Evolutionary conservation across 2,888 invertebrate genomes (phyloP).

Genomic region (Rhamphomyia laevipes): DNA sequence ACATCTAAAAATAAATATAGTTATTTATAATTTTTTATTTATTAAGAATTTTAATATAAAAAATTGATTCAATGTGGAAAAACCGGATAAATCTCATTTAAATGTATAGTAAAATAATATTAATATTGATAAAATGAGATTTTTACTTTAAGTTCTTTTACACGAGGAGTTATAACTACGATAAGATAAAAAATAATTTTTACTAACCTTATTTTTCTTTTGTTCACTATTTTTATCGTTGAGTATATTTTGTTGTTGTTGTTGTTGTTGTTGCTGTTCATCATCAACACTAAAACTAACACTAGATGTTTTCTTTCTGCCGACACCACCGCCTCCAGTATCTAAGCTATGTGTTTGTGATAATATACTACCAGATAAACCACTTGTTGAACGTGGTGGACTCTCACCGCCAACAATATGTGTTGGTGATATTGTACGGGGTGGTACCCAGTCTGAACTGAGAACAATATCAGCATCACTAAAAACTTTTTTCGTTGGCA

Average conservation of each 20-base stretch:
- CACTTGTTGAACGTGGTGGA: slow-evolving; percentile 22
- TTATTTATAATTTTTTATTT: too few species aligned
- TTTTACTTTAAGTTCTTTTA: too few species aligned
- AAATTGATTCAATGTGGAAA: neutral
- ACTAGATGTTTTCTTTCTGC: slow-evolving; percentile 57
- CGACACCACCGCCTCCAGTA: slow-evolving; percentile 38
- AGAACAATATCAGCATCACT: slow-evolving; percentile 81
- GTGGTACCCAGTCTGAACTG: slow-evolving; percentile 79
- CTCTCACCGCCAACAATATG: slow-evolving; percentile 52
- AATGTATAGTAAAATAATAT: neutral
- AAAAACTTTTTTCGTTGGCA: slow-evolving; percentile 48
- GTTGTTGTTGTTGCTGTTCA: slow-evolving; percentile 16
- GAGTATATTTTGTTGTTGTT: slow-evolving; percentile 14
- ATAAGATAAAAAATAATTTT: neutral
- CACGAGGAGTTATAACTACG: too few species aligned
- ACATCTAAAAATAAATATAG: slow-evolving; percentile 51
- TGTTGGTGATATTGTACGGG: slow-evolving; percentile 64
- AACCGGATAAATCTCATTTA: neutral
- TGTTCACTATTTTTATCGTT: slow-evolving; percentile 5
- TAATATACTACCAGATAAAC: slow-evolving; percentile 27
- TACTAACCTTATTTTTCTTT: slow-evolving; percentile 12
- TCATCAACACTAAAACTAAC: slow-evolving; percentile 61
- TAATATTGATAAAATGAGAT: too few species aligned
- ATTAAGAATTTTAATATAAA: neutral
- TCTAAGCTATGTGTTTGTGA: slow-evolving; percentile 28